Base-by-base conservation (phyloP, 2,888 invertebrate species). In the Pedicia rivosa region DNA sequence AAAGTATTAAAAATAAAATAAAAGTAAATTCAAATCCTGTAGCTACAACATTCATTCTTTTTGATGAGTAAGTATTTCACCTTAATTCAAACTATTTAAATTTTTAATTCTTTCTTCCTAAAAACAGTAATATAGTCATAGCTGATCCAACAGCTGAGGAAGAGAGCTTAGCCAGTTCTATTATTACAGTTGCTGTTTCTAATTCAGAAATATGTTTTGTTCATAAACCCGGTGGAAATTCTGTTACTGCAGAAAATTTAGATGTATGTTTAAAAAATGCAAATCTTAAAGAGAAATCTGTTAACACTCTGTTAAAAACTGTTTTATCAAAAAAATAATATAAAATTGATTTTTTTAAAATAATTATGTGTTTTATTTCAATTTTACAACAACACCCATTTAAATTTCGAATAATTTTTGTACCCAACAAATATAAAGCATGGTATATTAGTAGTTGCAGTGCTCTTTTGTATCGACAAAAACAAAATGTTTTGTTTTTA, bases 71-170 rank as follows among this genome's bases (percentile, higher is more conserved):
- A 62, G 68, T 46, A 35, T 24, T 8, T 15, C 39, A 36, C 30
- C 20, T 24, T 33, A 30, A 40, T 38, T 33, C 31, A 14, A 29
- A 16, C 25, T 35, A 17, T 15, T 25, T 30, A 30, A 12, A 35
- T 31, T 36, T 27, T 15, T 16, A 22, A 33, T 5, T 7, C 19
- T 33, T 27, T 8, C 2, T 26, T 22, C 22, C 13, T 40, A 30
- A 17, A 9, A 13, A 30, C 52, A 81, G 81, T 42, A 67, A 70
- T 46, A 60, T 73, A 24, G 56, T 81, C 32, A 54, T 84, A 44
- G 70, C 70, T n/a, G 87, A 88, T 57, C 87, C 87, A 20, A 76
- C 80, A 25, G 62, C 68, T n/a, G 82, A 84, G 57, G 88, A 88
- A 63, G 87, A 87, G 63, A 68, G 67, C 46, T 66, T 82, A 46